Percentiles rank a stretch among this genome's conserved stretches.
These are phyloP conservation scores for Melanotaenia pygmaea DNA, from an alignment of 2,797 vertebrate genomes.

Conservation along the genomic window DNA sequence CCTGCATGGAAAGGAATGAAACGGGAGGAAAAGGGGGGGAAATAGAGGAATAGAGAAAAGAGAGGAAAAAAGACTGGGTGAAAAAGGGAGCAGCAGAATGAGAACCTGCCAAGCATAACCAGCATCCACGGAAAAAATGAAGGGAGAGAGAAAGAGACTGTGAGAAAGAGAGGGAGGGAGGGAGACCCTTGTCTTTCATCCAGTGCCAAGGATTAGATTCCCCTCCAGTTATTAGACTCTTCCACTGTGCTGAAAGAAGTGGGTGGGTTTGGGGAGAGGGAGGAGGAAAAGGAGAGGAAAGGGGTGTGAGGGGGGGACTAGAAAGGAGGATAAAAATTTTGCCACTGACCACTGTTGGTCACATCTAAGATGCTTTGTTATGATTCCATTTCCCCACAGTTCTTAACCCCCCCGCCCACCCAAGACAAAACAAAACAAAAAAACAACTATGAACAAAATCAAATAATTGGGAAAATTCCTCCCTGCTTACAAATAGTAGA, in stretches of 20 bases:
- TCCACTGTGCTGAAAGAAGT: conserved; percentile 83
- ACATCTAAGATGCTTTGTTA: conserved; percentile 55
- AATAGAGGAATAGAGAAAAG: conserved; percentile 32
- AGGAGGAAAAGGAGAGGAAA: background rate
- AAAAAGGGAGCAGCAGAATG: conserved; percentile 37
- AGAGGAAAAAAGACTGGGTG: conserved; percentile 40
- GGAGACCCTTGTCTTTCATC: conserved; percentile 83
- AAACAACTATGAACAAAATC: conserved; percentile 23
- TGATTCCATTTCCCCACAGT: conserved; percentile 26
- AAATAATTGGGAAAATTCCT: conserved; percentile 38
- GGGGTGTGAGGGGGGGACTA: conserved; percentile 26
- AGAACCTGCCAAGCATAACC: conserved; percentile 79
- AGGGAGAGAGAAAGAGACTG: conserved; percentile 74
- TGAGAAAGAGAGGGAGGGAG: conserved; percentile 78
- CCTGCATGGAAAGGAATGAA: conserved; percentile 50
- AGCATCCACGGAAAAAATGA: conserved; percentile 73
- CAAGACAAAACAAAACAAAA: too few species aligned
- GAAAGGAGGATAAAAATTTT: conserved; percentile 58
- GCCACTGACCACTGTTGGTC: conserved; percentile 59
- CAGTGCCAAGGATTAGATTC: conserved; percentile 87
- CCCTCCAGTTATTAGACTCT: conserved; percentile 87
- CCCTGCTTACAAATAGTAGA: conserved; percentile 60
- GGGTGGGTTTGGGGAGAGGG: conserved; percentile 67
- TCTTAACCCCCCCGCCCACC: too few species aligned
- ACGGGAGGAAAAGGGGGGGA: conserved; percentile 18